phyloP scores from a whole-genome alignment of 2,888 invertebrate genomes.

The Heliconius sara region DNA sequence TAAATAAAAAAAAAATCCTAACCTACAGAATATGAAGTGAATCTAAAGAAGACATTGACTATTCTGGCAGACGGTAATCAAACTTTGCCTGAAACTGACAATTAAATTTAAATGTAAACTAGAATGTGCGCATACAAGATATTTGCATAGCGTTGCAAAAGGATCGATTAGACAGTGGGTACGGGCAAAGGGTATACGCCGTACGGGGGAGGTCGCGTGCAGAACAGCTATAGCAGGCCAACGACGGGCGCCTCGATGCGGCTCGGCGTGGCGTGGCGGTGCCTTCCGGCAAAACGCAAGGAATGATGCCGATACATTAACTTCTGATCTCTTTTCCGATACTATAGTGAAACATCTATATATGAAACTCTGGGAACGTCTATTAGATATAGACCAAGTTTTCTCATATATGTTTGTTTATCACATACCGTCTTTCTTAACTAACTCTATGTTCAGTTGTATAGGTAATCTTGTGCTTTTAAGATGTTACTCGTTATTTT shows the following conservation, averaged over 20 bases:
- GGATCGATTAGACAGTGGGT: constrained; percentile 72
- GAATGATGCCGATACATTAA: constrained; percentile 84
- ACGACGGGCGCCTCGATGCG: constrained; percentile 50
- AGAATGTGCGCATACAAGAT: constrained; percentile 44
- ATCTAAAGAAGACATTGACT: neutral
- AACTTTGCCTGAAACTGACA: constrained; percentile 38
- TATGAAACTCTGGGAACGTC: constrained; percentile 81
- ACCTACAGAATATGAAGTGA: neutral
- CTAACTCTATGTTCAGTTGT: neutral
- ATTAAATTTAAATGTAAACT: constrained; percentile 44
- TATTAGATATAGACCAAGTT: constrained; percentile 78
- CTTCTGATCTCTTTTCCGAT: constrained; percentile 84
- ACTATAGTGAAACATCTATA: constrained; percentile 80
- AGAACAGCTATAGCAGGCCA: constrained; percentile 62
- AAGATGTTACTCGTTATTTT: neutral
- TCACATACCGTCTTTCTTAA: constrained; percentile 56
- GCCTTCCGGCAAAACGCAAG: constrained; percentile 83
- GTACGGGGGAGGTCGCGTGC: constrained; percentile 71
- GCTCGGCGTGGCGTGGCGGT: constrained; percentile 61
- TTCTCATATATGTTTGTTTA: constrained; percentile 53
- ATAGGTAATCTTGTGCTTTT: neutral
- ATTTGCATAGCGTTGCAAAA: constrained; percentile 61
- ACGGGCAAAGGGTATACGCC: constrained; percentile 54
- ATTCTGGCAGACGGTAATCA: constrained; percentile 33
- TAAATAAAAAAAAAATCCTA: neutral